Evolutionary conservation across 2,797 vertebrate species (phyloP), one percentile per base, ranked within the genome.

Genomic region (Salmo trutta): DNA sequence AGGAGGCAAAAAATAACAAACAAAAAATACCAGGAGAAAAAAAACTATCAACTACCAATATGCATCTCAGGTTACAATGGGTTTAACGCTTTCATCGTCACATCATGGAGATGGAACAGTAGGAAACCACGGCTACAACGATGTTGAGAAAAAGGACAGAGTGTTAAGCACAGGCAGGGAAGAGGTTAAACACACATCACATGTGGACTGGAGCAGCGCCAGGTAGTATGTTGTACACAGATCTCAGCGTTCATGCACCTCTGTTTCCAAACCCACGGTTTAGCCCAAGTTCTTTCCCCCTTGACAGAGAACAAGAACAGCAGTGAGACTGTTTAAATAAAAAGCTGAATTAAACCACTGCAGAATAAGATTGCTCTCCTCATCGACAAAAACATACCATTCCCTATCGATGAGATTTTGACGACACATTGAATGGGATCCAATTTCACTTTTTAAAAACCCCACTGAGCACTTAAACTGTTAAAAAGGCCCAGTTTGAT

Each of bases 221-320:
- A 91, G 93, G 95, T 93, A 92, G 94, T 95, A 93, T 95, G 95
- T 95, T 96, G 96, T 96, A 96, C 96, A 96, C 93, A 95, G 95
- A 96, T 95, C 91, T 93, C 93, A 90, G 89, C 89, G 88, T 93
- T 92, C 92, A 90, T 91, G 93, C 94, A 91, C 90, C 89, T n/a
- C 86, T 76, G 83, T 80, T 80, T 59, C 56, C 56, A 59, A 59
- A 59, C 56, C 17, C 56, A 81, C 52, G 84, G 82, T 84, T 27
- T 86, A 80, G 65, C 29, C 27, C 1, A 67, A 5, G 91, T 90
- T 90, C 73, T 81, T 86, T 84, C 87, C 82, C 78, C 83, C 77
- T 74, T 56, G 87, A 94, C 93, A 89, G 90, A 90, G 89, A 86
- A 88, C 90, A 87, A 90, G 89, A 87, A 88, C 89, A 87, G 93